Conservation (phyloP, 1,140 invertebrate species). For the Helicoverpa zea region DNA sequence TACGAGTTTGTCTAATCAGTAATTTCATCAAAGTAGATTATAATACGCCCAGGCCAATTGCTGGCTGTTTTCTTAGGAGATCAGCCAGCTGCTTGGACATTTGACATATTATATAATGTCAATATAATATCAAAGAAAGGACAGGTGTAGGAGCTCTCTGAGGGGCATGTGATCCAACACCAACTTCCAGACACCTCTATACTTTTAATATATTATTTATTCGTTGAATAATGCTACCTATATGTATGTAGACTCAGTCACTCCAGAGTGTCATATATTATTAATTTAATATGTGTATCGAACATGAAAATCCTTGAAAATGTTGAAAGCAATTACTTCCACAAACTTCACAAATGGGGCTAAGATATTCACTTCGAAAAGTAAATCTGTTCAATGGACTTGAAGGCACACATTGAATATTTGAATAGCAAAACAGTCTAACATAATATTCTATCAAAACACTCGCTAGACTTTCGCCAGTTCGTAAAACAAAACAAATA, state of each 20-base stretch:
- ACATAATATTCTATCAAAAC: neutral
- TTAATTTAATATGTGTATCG: neutral
- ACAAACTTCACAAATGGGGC: conserved; percentile 8
- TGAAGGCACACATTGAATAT: conserved; percentile 29
- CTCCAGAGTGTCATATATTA: too few species aligned
- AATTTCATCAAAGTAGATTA: neutral
- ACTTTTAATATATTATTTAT: neutral
- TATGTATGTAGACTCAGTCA: too few species aligned
- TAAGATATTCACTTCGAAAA: conserved; percentile 23
- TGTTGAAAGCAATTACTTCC: conserved; percentile 1
- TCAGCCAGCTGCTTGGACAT: too few species aligned
- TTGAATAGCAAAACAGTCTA: conserved; percentile 11
- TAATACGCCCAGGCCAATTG: too few species aligned
- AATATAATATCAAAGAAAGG: too few species aligned
- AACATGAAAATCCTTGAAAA: neutral
- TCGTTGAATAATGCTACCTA: neutral
- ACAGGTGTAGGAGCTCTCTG: too few species aligned
- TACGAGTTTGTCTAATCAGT: neutral
- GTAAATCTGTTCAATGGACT: conserved; percentile 19
- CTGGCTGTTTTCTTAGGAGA: too few species aligned
- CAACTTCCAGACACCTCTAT: too few species aligned
- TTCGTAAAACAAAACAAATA: conserved; percentile 6
- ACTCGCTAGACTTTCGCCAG: neutral
- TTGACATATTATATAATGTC: too few species aligned
- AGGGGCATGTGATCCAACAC: too few species aligned